phyloP scores from a whole-genome alignment of 2,797 vertebrate species.

The Bradypodion ventrale region DNA sequence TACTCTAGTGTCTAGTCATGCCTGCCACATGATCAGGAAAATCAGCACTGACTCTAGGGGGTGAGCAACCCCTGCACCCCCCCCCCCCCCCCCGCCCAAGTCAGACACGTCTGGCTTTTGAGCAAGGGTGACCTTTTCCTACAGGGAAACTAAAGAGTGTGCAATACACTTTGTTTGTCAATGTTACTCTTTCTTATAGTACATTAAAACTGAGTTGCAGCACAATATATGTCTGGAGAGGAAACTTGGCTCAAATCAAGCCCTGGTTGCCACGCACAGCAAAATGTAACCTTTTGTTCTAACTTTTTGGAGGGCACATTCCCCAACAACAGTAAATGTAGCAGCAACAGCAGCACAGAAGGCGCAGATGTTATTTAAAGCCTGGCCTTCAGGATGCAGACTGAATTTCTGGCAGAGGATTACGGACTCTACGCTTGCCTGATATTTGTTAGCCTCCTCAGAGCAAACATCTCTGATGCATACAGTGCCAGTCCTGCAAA shows the following conservation, averaged over 20 bases:
- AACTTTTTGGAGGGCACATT: background rate
- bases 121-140: no score
- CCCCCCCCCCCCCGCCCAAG: no score
- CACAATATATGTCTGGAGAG: background rate
- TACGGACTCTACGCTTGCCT: slow-evolving; percentile 4
- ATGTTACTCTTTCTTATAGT: background rate
- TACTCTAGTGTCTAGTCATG: no score
- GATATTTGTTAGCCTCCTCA: slow-evolving; percentile 33
- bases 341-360: background rate
- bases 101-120: no score
- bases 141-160: no score
- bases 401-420: slow-evolving; percentile 27
- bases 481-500: background rate
- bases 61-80: no score
- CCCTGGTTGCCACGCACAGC: background rate
- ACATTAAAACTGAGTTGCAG: background rate
- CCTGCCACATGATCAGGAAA: no score
- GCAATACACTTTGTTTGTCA: background rate
- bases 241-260: background rate
- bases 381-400: slow-evolving; percentile 20
- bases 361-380: slow-evolving; percentile 16
- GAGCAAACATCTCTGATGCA: slow-evolving; percentile 25
- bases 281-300: background rate
- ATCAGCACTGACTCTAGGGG: no score
- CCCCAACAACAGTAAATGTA: fast-evolving